Evolutionary conservation across 2,113 vertebrate species (phyloP).

Genomic region (Misgurnus anguillicaudatus): DNA sequence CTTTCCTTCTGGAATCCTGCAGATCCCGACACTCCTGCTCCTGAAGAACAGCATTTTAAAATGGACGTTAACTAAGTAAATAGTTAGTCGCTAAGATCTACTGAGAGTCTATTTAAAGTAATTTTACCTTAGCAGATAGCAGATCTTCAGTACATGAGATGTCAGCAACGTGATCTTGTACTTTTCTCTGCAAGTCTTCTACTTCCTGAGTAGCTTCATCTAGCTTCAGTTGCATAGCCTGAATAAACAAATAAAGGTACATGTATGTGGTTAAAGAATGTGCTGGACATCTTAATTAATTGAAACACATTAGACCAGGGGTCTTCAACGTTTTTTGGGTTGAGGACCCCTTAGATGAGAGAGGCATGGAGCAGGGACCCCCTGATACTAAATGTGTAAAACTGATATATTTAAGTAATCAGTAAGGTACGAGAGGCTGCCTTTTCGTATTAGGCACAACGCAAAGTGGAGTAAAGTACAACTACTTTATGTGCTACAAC

Average conservation of each 20-base stretch:
- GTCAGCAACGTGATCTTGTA: slow-evolving; percentile 47
- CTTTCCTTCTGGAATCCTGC: slow-evolving; percentile 73
- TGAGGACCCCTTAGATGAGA: no score
- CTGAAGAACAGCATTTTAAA: slow-evolving; percentile 52
- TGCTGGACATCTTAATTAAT: neutral
- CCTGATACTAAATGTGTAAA: no score
- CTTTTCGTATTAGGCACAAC: no score
- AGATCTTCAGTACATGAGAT: slow-evolving; percentile 53
- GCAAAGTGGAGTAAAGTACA: no score
- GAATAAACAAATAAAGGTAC: neutral
- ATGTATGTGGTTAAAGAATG: neutral
- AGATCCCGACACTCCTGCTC: slow-evolving; percentile 75
- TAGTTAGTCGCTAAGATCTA: no score
- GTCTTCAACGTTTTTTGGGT: no score
- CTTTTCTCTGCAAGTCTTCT: slow-evolving; percentile 47
- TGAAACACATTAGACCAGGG: neutral
- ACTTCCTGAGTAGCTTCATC: slow-evolving; percentile 45
- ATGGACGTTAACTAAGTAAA: neutral
- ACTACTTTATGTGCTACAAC: no score
- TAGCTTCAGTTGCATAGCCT: slow-evolving; percentile 47
- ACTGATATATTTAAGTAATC: no score
- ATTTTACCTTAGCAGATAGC: slow-evolving; percentile 73
- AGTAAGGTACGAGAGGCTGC: no score
- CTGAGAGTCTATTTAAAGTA: neutral
- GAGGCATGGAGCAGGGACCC: no score